Evolutionary conservation across 2,113 vertebrate genomes (phyloP), one percentile per base, ranked within the genome.

Genomic region (Lepisosteus oculatus): DNA sequence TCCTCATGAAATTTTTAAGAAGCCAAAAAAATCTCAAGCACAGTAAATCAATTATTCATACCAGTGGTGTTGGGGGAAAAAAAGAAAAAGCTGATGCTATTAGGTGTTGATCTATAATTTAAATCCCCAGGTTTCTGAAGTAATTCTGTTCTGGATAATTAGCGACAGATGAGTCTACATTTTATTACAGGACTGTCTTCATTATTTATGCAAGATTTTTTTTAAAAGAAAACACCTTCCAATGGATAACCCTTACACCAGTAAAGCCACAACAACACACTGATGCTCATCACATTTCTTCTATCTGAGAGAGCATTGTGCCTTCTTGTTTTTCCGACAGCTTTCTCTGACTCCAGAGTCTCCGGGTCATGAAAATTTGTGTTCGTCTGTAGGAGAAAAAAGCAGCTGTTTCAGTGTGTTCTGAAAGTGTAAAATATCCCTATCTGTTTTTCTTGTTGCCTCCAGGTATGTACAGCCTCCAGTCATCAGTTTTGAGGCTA

Each of bases 401-500:
- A 14, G 13, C 11, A 6, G 13, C 2, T 12, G 56, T 59, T 4
- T 4, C 11, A 4, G 3, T 59, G 56, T 59, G 56, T 29, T 29
- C 29, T 29, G 29, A 29, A 29, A 29, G 29, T 29, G 29, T 29
- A 29, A 29, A 29, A 29, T 29, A 29, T 69, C 55, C 79, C 5
- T 15, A 14, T 43, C 6, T 65, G 13, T 6, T 6, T 12, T 29
- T 42, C 59, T 61, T 68, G 41, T 68, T 1, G 51, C 4, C 0
- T 7, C 84, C 79, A 99, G 97, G 83, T 99, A 93, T 0, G 96
- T 98, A 47, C 96, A 98, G 80, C 97, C 97, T 6, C 97, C 96
- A 0, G 95, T 98, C 85, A 94, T 97, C 90, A 98, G 90, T 86
- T 95, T 95, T 2, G 93, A 96, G 11, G 85, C 87, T 13, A 88